Base-by-base conservation (phyloP, 2,888 invertebrate genomes). In the Cataglyphis livida region DNA sequence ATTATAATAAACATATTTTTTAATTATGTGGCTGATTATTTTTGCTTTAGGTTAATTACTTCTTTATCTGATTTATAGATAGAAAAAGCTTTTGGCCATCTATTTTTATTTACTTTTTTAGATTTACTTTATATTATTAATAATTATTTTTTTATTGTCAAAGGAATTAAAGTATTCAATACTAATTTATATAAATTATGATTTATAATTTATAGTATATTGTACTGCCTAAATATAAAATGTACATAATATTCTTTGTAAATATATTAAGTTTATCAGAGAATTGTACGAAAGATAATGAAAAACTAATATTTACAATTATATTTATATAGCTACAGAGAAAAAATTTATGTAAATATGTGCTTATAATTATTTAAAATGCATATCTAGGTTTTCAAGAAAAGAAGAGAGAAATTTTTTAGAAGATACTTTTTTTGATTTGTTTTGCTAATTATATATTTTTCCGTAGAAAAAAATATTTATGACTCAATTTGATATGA, bases 281-380 rank as follows among this genome's bases (percentile, higher is more conserved):
- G 5, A 35, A 18, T 54, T 70, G 12, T 32, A 21, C n/a, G n/a
- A 51, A 5, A 54, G 65, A 41, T 18, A 65, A 74, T 15, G 21
- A 48, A n/a, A 38, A 76, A 54, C 54, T 57, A 65, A 76, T 76
- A 76, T 65, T 65, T 76, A 65, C 54, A 76, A 38, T 54, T 74
- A 75, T 54, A 51, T 32, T 44, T 61, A 73, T 59, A 57, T 44
- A 32, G 28, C 18, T 75, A 73, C 18, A 62, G 15, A 38, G 25
- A 75, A 28, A 57, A 59, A 41, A 61, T 71, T 76, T 66, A 73
- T 85, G 89, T 89, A 90, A 90, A 89, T 86, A 89, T 74, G 48
- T 87, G 90, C 89, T 92, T 91, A 41, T 41, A 87, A 85, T 90
- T 89, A 81, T 32, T n/a, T n/a, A 32, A 9, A 74, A n/a, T 32